Base-by-base conservation (phyloP, 2,113 vertebrate species). In the Barbus barbus region DNA sequence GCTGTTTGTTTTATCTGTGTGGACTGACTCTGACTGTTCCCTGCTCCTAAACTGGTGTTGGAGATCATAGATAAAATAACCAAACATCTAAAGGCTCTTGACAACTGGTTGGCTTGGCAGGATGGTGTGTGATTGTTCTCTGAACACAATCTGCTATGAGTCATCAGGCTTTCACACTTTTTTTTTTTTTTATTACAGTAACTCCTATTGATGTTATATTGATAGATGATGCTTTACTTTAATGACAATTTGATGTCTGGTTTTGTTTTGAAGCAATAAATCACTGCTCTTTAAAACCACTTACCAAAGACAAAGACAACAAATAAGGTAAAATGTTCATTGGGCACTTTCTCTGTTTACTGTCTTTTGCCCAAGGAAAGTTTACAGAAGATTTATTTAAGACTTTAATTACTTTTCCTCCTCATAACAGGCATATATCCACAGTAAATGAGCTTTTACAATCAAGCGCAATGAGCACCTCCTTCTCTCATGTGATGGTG, bases 381-480 rank as follows among this genome's bases (percentile, higher is more conserved):
- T 41, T 61, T 78, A 38, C 9, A 38, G 20, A 11, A 72, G 28
- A 83, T 86, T 60, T 75, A 72, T 24, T 41, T 22, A 44, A 38
- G 11, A n/a, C 28, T 81, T 69, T 84, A 71, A 86, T 84, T 86
- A 60, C 36, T 24, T 53, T 56, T 60, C 36, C 31, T 46, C 38
- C 69, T 38, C 41, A 76, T 76, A 80, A 65, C 36, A 48, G 33
- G 41, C 14, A 18, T 22, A 28, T 20, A 86, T 81, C 77, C 5
- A 60, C 14, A 61, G 3, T 72, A 81, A 84, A 84, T 13, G 28
- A 71, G 51, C 38, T 67, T 77, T 28, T 72, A 11, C 60, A 18
- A 78, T 77, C 28, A 60, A 65, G 53, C 5, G 26, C 78, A 60
- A 28, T 84, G 56, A 31, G 31, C 18, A 12, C 16, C 18, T 76